phyloP scores from a whole-genome alignment of 2,113 vertebrate species.

The Melanerpes aurifrons region DNA sequence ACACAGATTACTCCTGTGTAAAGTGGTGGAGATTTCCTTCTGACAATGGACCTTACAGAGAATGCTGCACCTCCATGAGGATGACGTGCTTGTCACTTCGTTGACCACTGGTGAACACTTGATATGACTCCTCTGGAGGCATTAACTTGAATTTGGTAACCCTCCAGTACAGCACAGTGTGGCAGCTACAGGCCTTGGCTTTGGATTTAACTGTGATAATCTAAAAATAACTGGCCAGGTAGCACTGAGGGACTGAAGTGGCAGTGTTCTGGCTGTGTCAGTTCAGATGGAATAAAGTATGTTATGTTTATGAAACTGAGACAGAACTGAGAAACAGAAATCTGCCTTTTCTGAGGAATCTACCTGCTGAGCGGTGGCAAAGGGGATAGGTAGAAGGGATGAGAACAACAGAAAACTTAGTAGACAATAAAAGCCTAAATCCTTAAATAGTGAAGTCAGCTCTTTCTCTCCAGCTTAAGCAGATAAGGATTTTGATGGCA shows the following conservation, averaged over 20 bases:
- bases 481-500: slow-evolving; percentile 57
- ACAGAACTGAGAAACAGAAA: neutral
- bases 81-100: neutral
- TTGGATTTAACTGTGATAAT: neutral
- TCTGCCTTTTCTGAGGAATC: neutral
- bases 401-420: slow-evolving; percentile 34
- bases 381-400: slow-evolving; percentile 1
- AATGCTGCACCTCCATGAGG: neutral
- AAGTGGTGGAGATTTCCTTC: neutral
- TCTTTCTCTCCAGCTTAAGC: slow-evolving; percentile 48
- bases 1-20: slow-evolving; percentile 10
- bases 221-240: slow-evolving; percentile 32
- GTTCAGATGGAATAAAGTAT: neutral
- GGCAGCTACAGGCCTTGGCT: neutral
- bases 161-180: neutral
- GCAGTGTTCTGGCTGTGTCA: neutral
- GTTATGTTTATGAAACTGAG: neutral
- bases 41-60: neutral
- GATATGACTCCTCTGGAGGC: neutral
- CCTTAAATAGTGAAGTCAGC: slow-evolving; percentile 52
- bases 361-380: neutral
- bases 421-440: slow-evolving; percentile 32
- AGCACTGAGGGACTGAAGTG: neutral
- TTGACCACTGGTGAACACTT: neutral
- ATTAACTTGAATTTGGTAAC: neutral